phyloP scores from a whole-genome alignment of 2,113 vertebrate genomes.

The Protobothrops mucrosquamatus region DNA sequence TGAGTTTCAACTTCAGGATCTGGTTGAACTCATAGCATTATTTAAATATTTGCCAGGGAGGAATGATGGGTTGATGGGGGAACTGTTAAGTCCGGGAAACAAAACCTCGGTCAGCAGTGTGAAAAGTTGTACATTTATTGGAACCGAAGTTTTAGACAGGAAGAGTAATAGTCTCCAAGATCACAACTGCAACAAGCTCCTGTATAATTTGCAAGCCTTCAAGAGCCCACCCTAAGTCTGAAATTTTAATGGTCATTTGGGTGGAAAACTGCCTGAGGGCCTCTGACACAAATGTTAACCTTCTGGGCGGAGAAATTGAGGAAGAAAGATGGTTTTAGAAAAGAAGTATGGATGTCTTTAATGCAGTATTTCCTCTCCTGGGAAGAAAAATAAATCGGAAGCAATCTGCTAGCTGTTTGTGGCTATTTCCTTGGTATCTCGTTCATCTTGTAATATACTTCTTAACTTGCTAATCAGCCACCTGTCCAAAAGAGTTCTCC shows the following conservation, averaged over 20 bases:
- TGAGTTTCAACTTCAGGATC: no score
- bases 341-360: background rate
- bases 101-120: background rate
- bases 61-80: background rate
- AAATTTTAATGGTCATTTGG: background rate
- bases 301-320: background rate
- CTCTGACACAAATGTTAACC: background rate
- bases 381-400: background rate
- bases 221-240: accelerated
- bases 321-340: background rate
- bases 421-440: conserved; percentile 32
- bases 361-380: background rate
- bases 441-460: conserved; percentile 30
- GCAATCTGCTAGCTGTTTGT: conserved; percentile 32
- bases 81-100: background rate
- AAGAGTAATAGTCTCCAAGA: background rate
- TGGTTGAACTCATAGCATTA: background rate
- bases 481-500: conserved; percentile 34
- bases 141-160: background rate
- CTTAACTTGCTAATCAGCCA: conserved; percentile 33
- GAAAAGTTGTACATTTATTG: background rate
- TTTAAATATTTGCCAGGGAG: background rate
- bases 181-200: background rate
- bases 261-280: background rate
- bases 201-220: background rate